Conservation (phyloP, 2,888 invertebrate species). For the Alloplasta piceator region DNA sequence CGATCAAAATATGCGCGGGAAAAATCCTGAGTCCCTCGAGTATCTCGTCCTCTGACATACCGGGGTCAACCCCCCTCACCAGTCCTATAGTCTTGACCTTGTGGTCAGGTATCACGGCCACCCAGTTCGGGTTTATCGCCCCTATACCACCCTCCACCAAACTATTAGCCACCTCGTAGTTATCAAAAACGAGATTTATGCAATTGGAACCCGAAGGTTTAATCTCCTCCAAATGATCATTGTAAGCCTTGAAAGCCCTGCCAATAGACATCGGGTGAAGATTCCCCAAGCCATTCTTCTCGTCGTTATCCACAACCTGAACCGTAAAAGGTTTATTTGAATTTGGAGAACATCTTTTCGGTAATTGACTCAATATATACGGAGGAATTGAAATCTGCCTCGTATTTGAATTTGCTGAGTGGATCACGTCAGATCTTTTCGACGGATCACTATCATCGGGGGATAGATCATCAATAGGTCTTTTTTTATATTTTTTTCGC, state of each 20-base stretch:
- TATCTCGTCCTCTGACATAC: neutral
- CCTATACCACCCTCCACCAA: too few relatives aligned
- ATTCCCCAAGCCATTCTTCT: neutral
- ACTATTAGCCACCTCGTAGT: too few relatives aligned
- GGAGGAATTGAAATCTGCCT: neutral
- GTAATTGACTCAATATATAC: neutral
- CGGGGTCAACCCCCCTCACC: neutral
- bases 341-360: neutral
- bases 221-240: too few relatives aligned
- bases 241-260: too few relatives aligned
- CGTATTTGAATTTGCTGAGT: neutral
- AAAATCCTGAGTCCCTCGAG: neutral
- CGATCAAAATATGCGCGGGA: too few relatives aligned
- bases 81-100: neutral
- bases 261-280: neutral
- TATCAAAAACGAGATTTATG: too few relatives aligned
- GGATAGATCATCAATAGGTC: too few relatives aligned
- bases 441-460: neutral
- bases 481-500: neutral
- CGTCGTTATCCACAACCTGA: neutral
- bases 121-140: constrained; percentile 19
- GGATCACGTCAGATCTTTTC: neutral
- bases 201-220: too few relatives aligned
- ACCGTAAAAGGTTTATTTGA: neutral
- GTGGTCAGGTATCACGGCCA: constrained; percentile 3